These are phyloP conservation scores for Encarsia formosa DNA, from an alignment of 2,888 invertebrate genomes.

Conservation along the genomic window DNA sequence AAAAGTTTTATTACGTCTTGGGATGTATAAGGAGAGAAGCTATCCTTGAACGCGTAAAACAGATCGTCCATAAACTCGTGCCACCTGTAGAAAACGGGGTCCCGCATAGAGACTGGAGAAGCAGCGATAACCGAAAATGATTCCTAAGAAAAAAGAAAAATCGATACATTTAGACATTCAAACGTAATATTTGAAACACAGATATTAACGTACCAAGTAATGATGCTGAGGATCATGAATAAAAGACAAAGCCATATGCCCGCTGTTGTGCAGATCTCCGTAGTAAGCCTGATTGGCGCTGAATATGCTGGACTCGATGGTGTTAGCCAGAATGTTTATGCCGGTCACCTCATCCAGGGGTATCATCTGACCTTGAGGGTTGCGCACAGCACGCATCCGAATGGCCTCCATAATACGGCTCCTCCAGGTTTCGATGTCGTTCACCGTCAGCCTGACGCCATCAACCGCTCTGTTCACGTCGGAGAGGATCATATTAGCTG, in stretches of 20 bases:
- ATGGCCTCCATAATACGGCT: constrained; percentile 70
- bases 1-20: too few species aligned
- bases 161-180: background rate
- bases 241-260: constrained; percentile 73
- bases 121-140: constrained; percentile 79
- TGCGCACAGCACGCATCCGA: constrained; percentile 59
- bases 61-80: constrained; percentile 76
- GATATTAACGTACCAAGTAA: constrained; percentile 58
- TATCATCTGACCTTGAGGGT: constrained; percentile 58
- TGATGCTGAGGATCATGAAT: constrained; percentile 77
- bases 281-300: constrained; percentile 68
- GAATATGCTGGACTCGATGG: constrained; percentile 67
- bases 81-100: constrained; percentile 83
- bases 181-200: background rate
- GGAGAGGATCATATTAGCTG: constrained; percentile 54
- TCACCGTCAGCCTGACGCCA: constrained; percentile 63
- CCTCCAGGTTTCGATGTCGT: constrained; percentile 72
- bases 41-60: constrained; percentile 70
- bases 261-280: constrained; percentile 79
- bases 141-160: constrained; percentile 56
- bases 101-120: constrained; percentile 79
- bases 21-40: constrained; percentile 34
- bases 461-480: constrained; percentile 68
- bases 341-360: constrained; percentile 64
- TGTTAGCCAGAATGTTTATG: constrained; percentile 75